Base-by-base conservation (phyloP, 2,113 vertebrate genomes). In the Bos taurus region DNA sequence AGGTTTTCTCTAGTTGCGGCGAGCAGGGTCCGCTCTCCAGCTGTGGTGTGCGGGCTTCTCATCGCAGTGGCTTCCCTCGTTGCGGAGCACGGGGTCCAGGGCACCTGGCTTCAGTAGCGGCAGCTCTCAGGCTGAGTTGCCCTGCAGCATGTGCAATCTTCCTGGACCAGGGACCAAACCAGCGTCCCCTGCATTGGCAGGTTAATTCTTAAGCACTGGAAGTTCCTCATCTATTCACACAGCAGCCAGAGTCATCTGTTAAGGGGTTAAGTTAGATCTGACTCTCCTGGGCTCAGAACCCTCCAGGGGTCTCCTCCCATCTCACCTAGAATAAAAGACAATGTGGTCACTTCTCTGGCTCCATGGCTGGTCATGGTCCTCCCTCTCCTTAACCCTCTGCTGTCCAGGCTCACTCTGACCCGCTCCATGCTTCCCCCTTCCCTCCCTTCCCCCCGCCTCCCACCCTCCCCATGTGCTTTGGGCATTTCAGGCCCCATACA, bases 301-400 rank as follows among this genome's bases (percentile, higher is more conserved):
- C 30, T 36, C 25, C 54, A 25, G 21, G 5, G n/a, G 17, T 28
- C 43, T 12, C 19, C 16, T 52, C 23, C 59, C 8, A 7, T 12
- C n/a, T 60, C 26, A 71, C 26, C 3, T 12, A 46, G 60, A 74
- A 36, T 50, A 23, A 64, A 43, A 82, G 59, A 43, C 19, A 36
- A n/a, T 0, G 8, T 3, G 4, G 3, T 2, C 6, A 0, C 48
- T 19, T 13, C 4, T 5, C 36, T 3, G 59, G 57, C 50, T 17
- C 5, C 43, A 3, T 1, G 19, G 21, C 71, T 7, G 2, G 2
- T 3, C 33, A 0, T 28, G 54, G 14, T 30, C 71, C 9, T 40
- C 33, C 64, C 89, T 7, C 30, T 59, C 64, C 54, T 48, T 12
- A 8, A 8, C 12, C 23, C 91, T 15, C 11, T 8, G 43, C 16